Percentiles rank a stretch among this genome's conserved stretches.
These are phyloP conservation scores for Scaptomyza parva DNA, from an alignment of 2,888 invertebrate genomes.

Conservation along the genomic window DNA sequence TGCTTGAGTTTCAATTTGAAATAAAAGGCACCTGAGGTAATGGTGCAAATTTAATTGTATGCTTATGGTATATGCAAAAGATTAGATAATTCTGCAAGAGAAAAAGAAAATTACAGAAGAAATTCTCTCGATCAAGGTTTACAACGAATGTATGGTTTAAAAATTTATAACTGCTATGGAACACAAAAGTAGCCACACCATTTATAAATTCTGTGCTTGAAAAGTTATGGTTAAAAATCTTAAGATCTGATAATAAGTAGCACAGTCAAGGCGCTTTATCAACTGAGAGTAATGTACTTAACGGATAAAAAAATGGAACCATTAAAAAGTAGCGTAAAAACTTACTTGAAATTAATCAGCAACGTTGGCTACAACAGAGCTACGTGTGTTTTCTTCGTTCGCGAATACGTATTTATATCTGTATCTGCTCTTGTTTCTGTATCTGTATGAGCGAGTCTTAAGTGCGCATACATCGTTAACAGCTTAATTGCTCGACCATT, in stretches of 20 bases:
- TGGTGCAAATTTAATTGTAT: conserved; percentile 55
- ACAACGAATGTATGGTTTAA: neutral
- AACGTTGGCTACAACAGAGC: conserved; percentile 44
- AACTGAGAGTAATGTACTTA: conserved; percentile 4
- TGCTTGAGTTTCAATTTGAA: conserved; percentile 28
- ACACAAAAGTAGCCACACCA: neutral
- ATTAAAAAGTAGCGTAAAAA: conserved; percentile 33
- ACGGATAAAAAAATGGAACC: conserved; percentile 9
- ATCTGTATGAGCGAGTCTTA: conserved; percentile 49
- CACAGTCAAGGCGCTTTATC: conserved; percentile 2
- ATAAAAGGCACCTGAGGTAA: conserved; percentile 31
- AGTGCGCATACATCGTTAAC: conserved; percentile 75
- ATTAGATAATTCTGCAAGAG: conserved; percentile 35
- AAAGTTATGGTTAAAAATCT: neutral
- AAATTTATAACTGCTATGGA: neutral
- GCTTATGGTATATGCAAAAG: conserved; percentile 32
- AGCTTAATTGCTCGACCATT: conserved; percentile 76
- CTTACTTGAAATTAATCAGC: conserved; percentile 77
- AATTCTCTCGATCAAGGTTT: neutral
- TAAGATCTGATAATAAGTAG: conserved; percentile 7
- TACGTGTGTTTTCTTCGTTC: conserved; percentile 50
- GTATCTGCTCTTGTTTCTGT: conserved; percentile 25
- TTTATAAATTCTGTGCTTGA: neutral
- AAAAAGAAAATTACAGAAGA: neutral
- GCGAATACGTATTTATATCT: conserved; percentile 17